A percentile compares a stretch with the other conserved stretches of the same genome.
Evolutionary conservation across 2,888 invertebrate genomes (phyloP).

Genomic region (Leptarthrus brevirostris): DNA sequence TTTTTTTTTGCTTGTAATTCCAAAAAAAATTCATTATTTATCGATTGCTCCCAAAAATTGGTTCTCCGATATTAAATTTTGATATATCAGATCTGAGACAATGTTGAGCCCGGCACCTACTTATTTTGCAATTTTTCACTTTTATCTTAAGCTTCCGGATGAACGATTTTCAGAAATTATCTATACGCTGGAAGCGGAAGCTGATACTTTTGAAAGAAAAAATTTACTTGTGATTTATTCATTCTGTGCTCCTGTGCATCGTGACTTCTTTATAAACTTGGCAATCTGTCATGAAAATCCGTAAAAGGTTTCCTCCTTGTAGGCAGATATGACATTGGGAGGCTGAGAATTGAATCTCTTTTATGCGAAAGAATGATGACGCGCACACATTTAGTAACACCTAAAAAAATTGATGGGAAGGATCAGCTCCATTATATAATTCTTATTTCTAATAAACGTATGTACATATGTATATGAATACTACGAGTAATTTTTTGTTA

Average conservation of each 20-base stretch:
- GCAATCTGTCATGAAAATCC: conserved; percentile 39
- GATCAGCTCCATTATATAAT: too few relatives aligned
- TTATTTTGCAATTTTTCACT: conserved; percentile 45
- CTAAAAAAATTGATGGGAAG: too few relatives aligned
- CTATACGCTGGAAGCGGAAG: conserved; percentile 29
- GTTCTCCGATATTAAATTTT: background rate
- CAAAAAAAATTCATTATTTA: background rate
- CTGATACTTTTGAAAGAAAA: conserved; percentile 24
- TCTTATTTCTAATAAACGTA: too few relatives aligned
- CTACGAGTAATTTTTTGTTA: too few relatives aligned
- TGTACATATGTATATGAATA: too few relatives aligned
- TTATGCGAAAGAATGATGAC: background rate
- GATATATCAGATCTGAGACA: conserved; percentile 29
- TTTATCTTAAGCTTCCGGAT: conserved; percentile 42
- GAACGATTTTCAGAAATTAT: conserved; percentile 41
- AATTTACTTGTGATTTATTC: conserved; percentile 41
- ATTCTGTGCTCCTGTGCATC: conserved; percentile 14
- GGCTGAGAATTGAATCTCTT: background rate
- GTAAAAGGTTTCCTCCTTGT: conserved; percentile 11
- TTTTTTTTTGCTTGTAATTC: too few relatives aligned
- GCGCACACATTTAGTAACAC: background rate
- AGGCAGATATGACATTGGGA: background rate
- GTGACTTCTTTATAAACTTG: conserved; percentile 42
- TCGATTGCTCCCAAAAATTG: background rate
- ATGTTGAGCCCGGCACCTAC: conserved; percentile 30